These are phyloP conservation scores for Gonocerus acuteangulatus DNA, from an alignment of 2,888 invertebrate species.

Conservation along the genomic window DNA sequence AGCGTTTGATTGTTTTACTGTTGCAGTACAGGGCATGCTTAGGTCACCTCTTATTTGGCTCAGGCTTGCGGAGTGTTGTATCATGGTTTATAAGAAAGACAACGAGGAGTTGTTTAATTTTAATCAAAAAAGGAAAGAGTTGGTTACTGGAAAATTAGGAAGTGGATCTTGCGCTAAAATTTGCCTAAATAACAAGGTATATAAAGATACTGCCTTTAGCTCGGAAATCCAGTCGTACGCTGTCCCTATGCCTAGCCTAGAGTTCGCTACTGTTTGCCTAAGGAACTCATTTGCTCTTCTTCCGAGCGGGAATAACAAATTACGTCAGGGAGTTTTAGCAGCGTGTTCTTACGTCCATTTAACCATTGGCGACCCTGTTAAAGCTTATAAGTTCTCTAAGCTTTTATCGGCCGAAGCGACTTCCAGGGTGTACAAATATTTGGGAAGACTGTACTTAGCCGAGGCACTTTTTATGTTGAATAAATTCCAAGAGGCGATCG, in stretches of 20 bases:
- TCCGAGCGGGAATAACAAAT: slow-evolving; percentile 25
- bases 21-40: slow-evolving; percentile 65
- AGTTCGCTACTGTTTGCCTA: slow-evolving; percentile 82
- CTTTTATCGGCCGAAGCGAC: slow-evolving; percentile 64
- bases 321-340: slow-evolving; percentile 52
- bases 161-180: slow-evolving; percentile 55
- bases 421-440: slow-evolving; percentile 60
- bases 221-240: slow-evolving; percentile 67
- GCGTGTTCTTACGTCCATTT: slow-evolving; percentile 77
- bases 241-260: slow-evolving; percentile 77
- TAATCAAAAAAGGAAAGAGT: slow-evolving; percentile 50
- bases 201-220: slow-evolving; percentile 51
- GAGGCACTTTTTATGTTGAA: slow-evolving; percentile 79
- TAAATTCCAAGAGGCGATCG: slow-evolving; percentile 72
- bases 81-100: slow-evolving; percentile 56
- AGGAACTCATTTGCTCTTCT: slow-evolving; percentile 72
- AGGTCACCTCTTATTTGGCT: slow-evolving; percentile 87
- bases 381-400: slow-evolving; percentile 67
- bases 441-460: slow-evolving; percentile 67
- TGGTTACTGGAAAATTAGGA: slow-evolving; percentile 54
- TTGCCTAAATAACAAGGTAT: slow-evolving; percentile 46
- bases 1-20: slow-evolving; percentile 85
- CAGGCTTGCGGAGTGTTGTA: slow-evolving; percentile 86
- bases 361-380: slow-evolving; percentile 72
- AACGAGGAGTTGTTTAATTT: slow-evolving; percentile 57